phyloP scores from a whole-genome alignment of 2,888 invertebrate genomes.

The Hecatera dysodea region DNA sequence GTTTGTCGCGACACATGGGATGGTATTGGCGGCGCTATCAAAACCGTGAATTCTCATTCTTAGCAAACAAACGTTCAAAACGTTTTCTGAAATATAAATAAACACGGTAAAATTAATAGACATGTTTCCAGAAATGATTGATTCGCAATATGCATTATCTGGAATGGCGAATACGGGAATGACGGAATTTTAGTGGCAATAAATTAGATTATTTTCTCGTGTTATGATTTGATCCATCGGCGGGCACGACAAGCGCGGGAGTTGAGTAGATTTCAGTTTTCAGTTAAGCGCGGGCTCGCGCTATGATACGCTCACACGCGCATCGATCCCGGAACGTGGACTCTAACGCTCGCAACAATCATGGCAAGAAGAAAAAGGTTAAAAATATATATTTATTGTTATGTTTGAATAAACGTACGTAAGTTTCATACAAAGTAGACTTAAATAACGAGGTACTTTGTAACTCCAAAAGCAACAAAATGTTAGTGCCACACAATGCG shows the following conservation, averaged over 20 bases:
- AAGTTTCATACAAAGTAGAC: conserved; percentile 16
- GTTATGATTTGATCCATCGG: conserved; percentile 71
- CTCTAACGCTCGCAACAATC: conserved; percentile 71
- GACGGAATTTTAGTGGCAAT: conserved; percentile 40
- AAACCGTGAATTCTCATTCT: conserved; percentile 47
- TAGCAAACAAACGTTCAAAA: conserved; percentile 8
- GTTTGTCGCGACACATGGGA: conserved; percentile 58
- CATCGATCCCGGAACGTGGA: conserved; percentile 66
- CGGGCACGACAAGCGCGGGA: conserved; percentile 72
- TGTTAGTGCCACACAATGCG: conserved; percentile 30
- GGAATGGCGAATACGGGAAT: conserved; percentile 24
- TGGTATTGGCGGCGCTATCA: conserved; percentile 61
- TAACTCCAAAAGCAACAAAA: conserved; percentile 30
- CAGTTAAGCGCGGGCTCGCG: conserved; percentile 75
- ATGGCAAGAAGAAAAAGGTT: conserved; percentile 77
- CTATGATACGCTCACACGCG: conserved; percentile 76
- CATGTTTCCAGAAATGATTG: conserved; percentile 38
- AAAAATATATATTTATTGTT: conserved; percentile 20
- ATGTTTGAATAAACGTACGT: neutral
- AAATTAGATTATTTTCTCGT: conserved; percentile 62
- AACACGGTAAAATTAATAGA: conserved; percentile 32
- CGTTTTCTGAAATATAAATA: conserved; percentile 29
- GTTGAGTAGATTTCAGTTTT: conserved; percentile 77
- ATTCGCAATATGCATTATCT: conserved; percentile 36
- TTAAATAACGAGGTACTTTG: conserved; percentile 24